A percentile compares a stretch with the other conserved stretches of the same genome.
Evolutionary conservation across 2,797 vertebrate species (phyloP).

Genomic region (Dromococcyx pavoninus): DNA sequence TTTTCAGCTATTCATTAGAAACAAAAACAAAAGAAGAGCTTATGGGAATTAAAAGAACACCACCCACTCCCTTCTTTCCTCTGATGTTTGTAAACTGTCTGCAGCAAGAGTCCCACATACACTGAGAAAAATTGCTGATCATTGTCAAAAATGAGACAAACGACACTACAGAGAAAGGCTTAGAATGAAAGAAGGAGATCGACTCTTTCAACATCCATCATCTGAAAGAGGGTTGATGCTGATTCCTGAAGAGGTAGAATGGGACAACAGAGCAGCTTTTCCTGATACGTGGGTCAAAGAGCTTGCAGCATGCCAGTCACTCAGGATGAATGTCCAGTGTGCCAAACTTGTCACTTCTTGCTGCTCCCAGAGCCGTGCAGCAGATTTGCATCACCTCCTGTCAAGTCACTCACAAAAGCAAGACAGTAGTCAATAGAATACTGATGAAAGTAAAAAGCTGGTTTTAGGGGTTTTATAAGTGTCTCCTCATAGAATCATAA

Average conservation of each 20-base stretch:
- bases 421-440: not conserved
- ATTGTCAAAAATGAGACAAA: not conserved
- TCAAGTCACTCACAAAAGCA: not conserved
- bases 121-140: not conserved
- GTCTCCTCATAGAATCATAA: not conserved
- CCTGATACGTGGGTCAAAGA: not conserved
- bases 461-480: not conserved
- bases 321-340: not conserved
- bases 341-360: not conserved
- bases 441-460: not conserved
- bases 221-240: not conserved
- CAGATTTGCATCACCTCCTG: not conserved
- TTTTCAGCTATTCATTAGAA: not conserved
- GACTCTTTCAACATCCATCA: not conserved
- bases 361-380: accelerated
- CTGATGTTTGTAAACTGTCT: conserved; percentile 54
- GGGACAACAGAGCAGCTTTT: not conserved
- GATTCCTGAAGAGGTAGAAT: not conserved
- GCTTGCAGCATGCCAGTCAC: not conserved
- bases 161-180: not conserved
- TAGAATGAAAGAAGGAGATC: not conserved
- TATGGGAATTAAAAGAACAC: not conserved
- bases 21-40: not conserved
- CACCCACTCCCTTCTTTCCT: not conserved
- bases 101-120: not conserved